phyloP scores from a whole-genome alignment of 2,797 vertebrate species.

The Lophotriccus pileatus region DNA sequence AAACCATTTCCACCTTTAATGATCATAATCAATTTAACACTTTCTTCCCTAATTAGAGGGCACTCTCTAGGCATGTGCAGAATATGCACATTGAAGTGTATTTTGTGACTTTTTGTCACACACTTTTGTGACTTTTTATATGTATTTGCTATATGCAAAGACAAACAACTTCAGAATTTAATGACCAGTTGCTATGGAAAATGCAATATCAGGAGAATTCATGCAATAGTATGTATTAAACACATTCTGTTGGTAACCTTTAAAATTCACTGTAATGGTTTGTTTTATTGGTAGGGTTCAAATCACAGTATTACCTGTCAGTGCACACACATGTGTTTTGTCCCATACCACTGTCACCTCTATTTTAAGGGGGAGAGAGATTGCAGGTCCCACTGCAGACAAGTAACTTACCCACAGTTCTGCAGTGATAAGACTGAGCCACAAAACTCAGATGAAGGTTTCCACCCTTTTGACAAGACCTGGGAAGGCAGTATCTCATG shows the following conservation, averaged over 20 bases:
- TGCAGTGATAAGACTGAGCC: background rate
- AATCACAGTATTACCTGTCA: background rate
- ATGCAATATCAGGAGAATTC: background rate
- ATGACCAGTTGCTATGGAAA: background rate
- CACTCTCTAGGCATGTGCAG: background rate
- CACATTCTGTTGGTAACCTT: fast-evolving
- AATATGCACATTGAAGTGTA: background rate
- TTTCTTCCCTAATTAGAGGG: background rate
- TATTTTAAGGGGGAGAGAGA: background rate
- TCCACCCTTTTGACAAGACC: background rate
- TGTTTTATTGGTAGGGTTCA: background rate
- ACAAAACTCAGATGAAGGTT: background rate
- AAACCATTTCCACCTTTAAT: constrained; percentile 13
- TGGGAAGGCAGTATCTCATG: background rate
- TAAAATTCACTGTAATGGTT: background rate
- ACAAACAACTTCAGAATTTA: background rate
- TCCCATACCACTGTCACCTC: background rate
- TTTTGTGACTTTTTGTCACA: no score
- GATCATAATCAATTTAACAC: constrained; percentile 20
- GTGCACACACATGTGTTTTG: no score
- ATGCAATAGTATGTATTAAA: background rate
- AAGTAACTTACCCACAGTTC: background rate
- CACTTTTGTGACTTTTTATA: background rate
- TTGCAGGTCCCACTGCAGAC: background rate
- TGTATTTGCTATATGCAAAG: background rate